A percentile compares a stretch with the other conserved stretches of the same genome.
Conservation (phyloP, 2,888 invertebrate species). For the Oscheius sp. region DNA sequence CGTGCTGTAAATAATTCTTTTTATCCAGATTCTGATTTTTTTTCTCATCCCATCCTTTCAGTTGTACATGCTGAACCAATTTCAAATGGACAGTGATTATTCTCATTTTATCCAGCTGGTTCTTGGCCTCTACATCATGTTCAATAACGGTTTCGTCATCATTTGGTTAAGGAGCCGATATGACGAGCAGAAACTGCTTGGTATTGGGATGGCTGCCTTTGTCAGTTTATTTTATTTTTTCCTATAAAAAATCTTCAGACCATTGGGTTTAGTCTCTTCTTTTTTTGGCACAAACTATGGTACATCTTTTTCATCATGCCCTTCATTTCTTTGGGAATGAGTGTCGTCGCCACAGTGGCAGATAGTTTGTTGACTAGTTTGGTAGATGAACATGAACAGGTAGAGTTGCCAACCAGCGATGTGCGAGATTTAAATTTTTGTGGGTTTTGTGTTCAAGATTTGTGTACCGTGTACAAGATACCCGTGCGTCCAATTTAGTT, state of each 20-base stretch:
- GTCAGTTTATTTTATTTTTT: constrained; percentile 37
- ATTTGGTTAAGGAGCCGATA: constrained; percentile 53
- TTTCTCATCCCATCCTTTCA: too few species aligned
- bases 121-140: constrained; percentile 55
- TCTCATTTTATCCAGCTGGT: constrained; percentile 55
- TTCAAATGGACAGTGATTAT: constrained; percentile 45
- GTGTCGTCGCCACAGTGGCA: constrained; percentile 49
- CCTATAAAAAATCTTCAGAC: constrained; percentile 26
- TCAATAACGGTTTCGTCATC: constrained; percentile 59
- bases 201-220: constrained; percentile 46
- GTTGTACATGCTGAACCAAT: constrained; percentile 60
- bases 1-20: too few species aligned
- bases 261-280: constrained; percentile 41
- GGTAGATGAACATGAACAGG: constrained; percentile 56
- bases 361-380: constrained; percentile 54
- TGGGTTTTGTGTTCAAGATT: too few species aligned
- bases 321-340: constrained; percentile 55
- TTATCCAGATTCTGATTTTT: too few species aligned
- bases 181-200: constrained; percentile 52
- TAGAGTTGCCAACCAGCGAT: too few species aligned
- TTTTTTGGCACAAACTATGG: constrained; percentile 47
- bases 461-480: too few species aligned
- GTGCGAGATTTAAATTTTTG: too few species aligned
- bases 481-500: too few species aligned
- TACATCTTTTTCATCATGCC: constrained; percentile 55